Conservation (phyloP, 2,113 vertebrate genomes). For the Bostrychus sinensis region DNA sequence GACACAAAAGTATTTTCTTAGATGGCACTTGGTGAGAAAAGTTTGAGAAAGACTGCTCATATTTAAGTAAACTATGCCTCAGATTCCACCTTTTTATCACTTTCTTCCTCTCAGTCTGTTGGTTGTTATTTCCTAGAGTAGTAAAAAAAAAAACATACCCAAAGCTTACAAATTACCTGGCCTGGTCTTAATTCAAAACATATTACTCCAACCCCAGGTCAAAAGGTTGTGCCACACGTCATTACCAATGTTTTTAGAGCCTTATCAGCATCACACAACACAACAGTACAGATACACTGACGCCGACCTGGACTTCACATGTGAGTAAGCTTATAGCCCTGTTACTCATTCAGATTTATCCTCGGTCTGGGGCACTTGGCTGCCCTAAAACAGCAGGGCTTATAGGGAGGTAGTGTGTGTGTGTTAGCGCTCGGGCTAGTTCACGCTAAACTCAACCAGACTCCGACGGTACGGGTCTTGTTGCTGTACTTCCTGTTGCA, state of each 20-base stretch:
- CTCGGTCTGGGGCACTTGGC: slow-evolving; percentile 13
- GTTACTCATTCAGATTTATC: slow-evolving; percentile 13
- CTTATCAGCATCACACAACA: slow-evolving; percentile 10
- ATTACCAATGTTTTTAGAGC: slow-evolving; percentile 11
- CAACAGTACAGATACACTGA: slow-evolving; percentile 20
- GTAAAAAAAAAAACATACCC: background rate
- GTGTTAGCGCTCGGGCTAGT: slow-evolving; percentile 22
- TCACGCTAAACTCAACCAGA: slow-evolving; percentile 22
- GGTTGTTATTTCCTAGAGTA: background rate
- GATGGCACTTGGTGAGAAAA: too few species aligned
- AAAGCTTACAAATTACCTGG: slow-evolving; percentile 11
- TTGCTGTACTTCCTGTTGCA: slow-evolving; percentile 21
- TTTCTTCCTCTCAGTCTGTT: too few species aligned
- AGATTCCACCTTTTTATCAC: too few species aligned
- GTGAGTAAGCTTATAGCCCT: slow-evolving; percentile 4
- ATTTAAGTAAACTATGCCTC: too few species aligned
- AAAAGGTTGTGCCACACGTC: background rate
- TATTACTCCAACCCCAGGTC: background rate
- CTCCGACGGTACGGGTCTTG: slow-evolving; percentile 26
- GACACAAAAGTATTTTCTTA: too few species aligned
- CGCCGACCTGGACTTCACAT: slow-evolving; percentile 4
- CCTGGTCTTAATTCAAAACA: slow-evolving; percentile 2
- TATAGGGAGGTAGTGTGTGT: slow-evolving; percentile 38
- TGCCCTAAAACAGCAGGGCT: slow-evolving; percentile 39
- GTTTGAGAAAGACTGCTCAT: too few species aligned